phyloP scores from a whole-genome alignment of 2,113 vertebrate species.

The Paradoxurus hermaphroditus region DNA sequence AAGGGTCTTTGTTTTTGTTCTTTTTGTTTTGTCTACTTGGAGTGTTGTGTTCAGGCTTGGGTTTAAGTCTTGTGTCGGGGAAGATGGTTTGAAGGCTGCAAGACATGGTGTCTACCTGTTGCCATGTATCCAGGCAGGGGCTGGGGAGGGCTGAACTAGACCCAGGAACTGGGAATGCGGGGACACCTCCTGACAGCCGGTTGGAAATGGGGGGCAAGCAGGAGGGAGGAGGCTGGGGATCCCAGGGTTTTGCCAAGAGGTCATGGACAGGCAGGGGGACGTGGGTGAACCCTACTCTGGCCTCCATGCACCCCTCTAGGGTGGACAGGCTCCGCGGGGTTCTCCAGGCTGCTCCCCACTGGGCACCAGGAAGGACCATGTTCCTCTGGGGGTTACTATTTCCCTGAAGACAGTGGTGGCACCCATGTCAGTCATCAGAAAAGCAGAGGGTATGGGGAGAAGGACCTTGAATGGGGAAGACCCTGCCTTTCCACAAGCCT shows the following conservation, averaged over 20 bases:
- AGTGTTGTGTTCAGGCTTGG: neutral
- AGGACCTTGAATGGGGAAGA: neutral
- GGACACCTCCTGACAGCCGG: neutral
- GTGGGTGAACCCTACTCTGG: no score
- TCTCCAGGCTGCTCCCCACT: neutral
- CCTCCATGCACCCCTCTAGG: neutral
- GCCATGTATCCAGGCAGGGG: neutral
- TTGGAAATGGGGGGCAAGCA: neutral
- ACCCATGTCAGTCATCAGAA: neutral
- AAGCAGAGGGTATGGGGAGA: neutral
- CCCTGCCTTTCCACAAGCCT: neutral
- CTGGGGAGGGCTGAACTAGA: neutral
- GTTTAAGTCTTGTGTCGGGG: neutral
- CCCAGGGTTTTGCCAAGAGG: neutral
- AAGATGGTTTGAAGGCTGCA: accelerated
- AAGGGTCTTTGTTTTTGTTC: conserved; percentile 36
- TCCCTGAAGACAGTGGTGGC: neutral
- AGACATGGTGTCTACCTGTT: neutral
- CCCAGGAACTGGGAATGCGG: neutral
- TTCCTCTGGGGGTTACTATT: neutral
- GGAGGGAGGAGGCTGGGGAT: neutral
- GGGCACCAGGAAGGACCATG: neutral
- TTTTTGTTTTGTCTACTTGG: conserved; percentile 49
- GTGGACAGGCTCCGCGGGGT: neutral
- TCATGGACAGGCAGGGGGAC: no score